Base-by-base conservation (phyloP, 2,888 invertebrate genomes). In the Papilio demoleus region DNA sequence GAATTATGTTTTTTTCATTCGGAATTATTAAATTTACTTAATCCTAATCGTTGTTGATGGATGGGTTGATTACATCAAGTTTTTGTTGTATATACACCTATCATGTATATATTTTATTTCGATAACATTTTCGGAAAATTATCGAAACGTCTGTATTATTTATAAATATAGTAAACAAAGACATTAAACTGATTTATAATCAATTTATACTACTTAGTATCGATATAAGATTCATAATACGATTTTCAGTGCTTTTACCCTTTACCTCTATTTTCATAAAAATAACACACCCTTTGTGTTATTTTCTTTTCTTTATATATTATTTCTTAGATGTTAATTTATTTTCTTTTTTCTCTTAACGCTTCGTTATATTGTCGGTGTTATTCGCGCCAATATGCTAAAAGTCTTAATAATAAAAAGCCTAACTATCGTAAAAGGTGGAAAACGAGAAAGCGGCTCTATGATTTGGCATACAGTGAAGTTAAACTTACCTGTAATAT, bases 401-500 rank as follows among this genome's bases (percentile, higher is more conserved):
- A 34, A 34, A 9, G 36, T 3, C 36, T 36, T 36, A 36, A 36
- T 36, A 12, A 12, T 34, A 8, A 34, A 34, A n/a, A n/a, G n/a
- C n/a, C 2, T 12, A 38, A 11, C 38, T 38, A 38, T 14, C 14
- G 36, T 36, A 36, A 36, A 36, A 36, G 36, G 4, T 36, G 36
- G 11, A 3, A 14, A n/a, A 40, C 40, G 17, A 40, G 4, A 4
- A 40, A 40, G 4, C 1, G 40, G 4, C 40, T 6, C 14, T n/a
- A n/a, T n/a, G n/a, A n/a, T n/a, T n/a, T n/a, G n/a, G n/a, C n/a
- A n/a, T n/a, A n/a, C n/a, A n/a, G n/a, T n/a, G 8, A 9, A 45
- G 17, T 6, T 6, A 17, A 58, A 62, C 65, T 72, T 78, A 84
- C 83, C 75, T 71, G 78, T 76, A 24, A 67, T 56, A 14, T 73